Evolutionary conservation across 2,888 invertebrate species (phyloP), one percentile per base, ranked within the genome.

Genomic region (Andrena praecox): DNA sequence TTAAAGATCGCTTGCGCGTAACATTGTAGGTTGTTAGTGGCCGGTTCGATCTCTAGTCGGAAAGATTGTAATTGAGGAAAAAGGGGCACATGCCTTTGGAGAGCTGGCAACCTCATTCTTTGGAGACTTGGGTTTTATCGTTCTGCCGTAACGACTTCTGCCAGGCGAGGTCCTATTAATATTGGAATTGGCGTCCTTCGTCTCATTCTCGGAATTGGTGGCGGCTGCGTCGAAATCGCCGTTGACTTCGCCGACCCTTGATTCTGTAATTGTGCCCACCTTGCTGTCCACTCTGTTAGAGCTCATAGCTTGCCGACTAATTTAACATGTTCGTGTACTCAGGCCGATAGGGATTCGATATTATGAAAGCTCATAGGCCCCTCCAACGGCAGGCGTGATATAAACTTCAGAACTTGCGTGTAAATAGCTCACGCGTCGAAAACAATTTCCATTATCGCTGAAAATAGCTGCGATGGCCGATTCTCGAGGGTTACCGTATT

Each of bases 141-240:
- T 94, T 91, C 96, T 94, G 8, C 96, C 96, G 92, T 96, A 96
- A 16, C 96, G 95, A 86, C 96, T 96, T 35, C 93, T 95, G 60
- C 84, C 78, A 4, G 82, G 81, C 20, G 77, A 75, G 52, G 7
- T 75, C 62, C 70, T 71, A 48, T 63, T 84, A 31, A 3, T 67
- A 42, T 80, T 78, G 5, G 20, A 35, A 59, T n/a, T 31, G 6
- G 63, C 66, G 20, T 71, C 71, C 20, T 72, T 79, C 63, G 54
- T 69, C 2, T 62, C 79, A 35, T 80, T 59, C 12, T 73, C 42
- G 1, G 63, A 77, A 48, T 80, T 70, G 33, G 78, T 80, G 62
- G 10, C 64, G 8, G 62, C 56, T 48, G 62, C 33, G 4, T 63
- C 64, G n/a, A 66, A 62, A 56, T 59, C 64, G 24, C 31, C 67